Conservation (phyloP, 1,140 invertebrate genomes). For the Drosophila virilis region DNA sequence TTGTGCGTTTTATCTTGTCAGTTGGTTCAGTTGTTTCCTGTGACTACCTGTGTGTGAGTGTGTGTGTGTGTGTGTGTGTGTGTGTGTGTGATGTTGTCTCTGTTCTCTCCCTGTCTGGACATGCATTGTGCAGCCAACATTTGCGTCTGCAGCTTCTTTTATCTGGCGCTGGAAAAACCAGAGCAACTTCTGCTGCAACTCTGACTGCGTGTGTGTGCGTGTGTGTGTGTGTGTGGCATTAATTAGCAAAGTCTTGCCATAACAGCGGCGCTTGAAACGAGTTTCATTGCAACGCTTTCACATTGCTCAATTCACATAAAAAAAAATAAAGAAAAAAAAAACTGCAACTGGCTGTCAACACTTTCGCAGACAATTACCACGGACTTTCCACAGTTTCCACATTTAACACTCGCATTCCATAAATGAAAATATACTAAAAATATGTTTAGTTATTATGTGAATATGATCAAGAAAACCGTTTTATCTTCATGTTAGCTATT, state of each 20-base stretch:
- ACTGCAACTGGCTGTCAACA: constrained; percentile 57
- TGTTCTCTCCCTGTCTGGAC: constrained; percentile 39
- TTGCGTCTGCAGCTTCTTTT: constrained; percentile 18
- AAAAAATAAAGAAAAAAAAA: constrained; percentile 24
- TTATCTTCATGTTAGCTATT: not conserved
- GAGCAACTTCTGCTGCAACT: constrained; percentile 29
- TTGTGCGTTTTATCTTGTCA: constrained; percentile 59
- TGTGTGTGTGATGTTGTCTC: not conserved
- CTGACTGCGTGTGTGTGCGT: not conserved
- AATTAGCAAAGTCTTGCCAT: constrained; percentile 61
- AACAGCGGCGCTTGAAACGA: constrained; percentile 44
- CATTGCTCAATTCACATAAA: constrained; percentile 30
- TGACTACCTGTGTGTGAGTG: constrained; percentile 32
- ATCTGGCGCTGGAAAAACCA: constrained; percentile 36
- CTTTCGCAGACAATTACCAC: constrained; percentile 63
- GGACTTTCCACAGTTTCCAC: constrained; percentile 61
- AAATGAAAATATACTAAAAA: constrained; percentile 1
- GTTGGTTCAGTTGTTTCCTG: constrained; percentile 40
- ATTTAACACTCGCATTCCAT: constrained; percentile 21
- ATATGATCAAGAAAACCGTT: not conserved
- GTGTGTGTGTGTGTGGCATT: constrained; percentile 26
- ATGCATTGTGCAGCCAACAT: constrained; percentile 34
- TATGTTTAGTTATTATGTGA: not conserved
- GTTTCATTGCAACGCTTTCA: constrained; percentile 53
- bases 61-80: not conserved